Conservation (phyloP, 2,888 invertebrate species). For the Keiferia lycopersicella region DNA sequence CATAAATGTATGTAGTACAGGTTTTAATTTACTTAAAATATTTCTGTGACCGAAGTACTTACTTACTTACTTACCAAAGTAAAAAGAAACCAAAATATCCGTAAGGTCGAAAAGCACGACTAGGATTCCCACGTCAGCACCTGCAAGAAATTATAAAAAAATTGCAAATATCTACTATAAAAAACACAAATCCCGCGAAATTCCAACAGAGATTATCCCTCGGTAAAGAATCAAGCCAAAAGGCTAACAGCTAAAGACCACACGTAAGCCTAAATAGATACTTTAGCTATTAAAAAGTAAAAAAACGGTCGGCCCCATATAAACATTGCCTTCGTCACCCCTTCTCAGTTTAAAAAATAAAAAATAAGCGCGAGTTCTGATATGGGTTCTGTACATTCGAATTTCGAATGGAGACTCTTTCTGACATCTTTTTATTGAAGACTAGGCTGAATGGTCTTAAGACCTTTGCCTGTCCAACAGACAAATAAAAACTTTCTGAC, state of each 20-base stretch:
- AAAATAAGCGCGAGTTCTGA: background rate
- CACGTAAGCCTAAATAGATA: constrained; percentile 46
- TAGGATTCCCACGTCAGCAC: constrained; percentile 47
- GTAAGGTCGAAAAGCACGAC: background rate
- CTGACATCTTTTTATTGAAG: too few relatives aligned
- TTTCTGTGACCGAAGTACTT: too few relatives aligned
- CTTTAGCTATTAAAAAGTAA: constrained; percentile 35
- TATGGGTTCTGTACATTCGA: background rate
- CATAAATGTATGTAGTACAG: too few relatives aligned
- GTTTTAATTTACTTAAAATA: too few relatives aligned
- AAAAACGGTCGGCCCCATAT: constrained; percentile 39
- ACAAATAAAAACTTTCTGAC: too few relatives aligned
- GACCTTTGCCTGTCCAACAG: too few relatives aligned
- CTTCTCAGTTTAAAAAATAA: constrained; percentile 58
- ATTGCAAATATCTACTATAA: too few relatives aligned
- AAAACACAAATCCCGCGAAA: constrained; percentile 41
- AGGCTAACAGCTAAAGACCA: constrained; percentile 53
- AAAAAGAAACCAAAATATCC: too few relatives aligned
- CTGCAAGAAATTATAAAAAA: constrained; percentile 39
- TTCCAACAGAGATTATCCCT: constrained; percentile 49
- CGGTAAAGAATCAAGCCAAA: constrained; percentile 45
- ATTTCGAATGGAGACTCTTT: too few relatives aligned
- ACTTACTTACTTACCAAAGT: too few relatives aligned
- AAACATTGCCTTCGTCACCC: constrained; percentile 56
- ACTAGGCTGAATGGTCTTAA: too few relatives aligned